Conservation (phyloP, 2,888 invertebrate genomes). For the Chaetogeoica ovagalla region DNA sequence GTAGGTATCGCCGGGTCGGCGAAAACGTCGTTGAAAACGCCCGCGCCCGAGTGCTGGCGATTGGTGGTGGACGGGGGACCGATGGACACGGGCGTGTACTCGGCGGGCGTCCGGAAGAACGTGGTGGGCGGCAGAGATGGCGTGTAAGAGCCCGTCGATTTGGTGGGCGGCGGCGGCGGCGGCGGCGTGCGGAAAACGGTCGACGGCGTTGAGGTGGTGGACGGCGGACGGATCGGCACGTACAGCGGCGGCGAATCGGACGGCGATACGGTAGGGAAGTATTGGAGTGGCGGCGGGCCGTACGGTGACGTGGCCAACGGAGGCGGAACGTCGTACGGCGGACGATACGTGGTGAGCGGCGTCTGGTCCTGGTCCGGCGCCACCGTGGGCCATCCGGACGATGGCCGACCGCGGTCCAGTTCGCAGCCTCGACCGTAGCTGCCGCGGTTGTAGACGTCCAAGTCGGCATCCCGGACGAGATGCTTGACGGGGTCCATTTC, state of each 20-base stretch:
- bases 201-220: background rate
- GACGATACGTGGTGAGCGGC: conserved; percentile 45
- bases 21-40: background rate
- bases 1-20: conserved; percentile 38
- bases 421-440: conserved; percentile 83
- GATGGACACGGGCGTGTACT: conserved; percentile 11
- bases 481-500: conserved; percentile 68
- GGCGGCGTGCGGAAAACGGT: background rate
- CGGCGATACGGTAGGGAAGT: conserved; percentile 1
- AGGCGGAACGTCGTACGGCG: conserved; percentile 13
- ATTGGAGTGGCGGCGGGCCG: conserved; percentile 28
- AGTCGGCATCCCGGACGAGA: conserved; percentile 67
- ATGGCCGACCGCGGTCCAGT: conserved; percentile 62
- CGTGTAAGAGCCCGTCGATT: conserved; percentile 21
- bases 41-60: background rate
- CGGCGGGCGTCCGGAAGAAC: conserved; percentile 15
- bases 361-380: conserved; percentile 6
- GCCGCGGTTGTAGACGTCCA: conserved; percentile 78
- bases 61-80: no score
- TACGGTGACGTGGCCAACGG: conserved; percentile 4
- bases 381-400: background rate
- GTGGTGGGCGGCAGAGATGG: conserved; percentile 32
- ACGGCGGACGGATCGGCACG: background rate
- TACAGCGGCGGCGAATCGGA: background rate
- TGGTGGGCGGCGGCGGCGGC: conserved; percentile 1